Evolutionary conservation across 2,888 invertebrate genomes (phyloP).

Genomic region (Polyommatus icarus): DNA sequence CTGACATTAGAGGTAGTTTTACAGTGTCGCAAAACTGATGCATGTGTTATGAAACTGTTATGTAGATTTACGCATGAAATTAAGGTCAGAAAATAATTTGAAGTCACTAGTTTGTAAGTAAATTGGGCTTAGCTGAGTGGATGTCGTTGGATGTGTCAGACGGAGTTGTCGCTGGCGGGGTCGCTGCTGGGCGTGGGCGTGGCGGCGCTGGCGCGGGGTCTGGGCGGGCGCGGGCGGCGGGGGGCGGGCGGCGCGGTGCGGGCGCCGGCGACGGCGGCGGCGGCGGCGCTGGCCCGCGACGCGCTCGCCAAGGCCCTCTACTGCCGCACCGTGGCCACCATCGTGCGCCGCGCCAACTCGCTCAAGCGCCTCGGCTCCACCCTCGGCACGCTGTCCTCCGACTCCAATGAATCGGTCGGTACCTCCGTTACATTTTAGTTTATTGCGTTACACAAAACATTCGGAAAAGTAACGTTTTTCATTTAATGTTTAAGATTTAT

Average conservation of each 20-base stretch:
- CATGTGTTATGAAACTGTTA: too few relatives aligned
- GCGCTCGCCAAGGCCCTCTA: conserved; percentile 96
- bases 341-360: conserved; percentile 95
- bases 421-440: background rate
- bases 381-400: conserved; percentile 91
- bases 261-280: conserved; percentile 92
- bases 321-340: conserved; percentile 96
- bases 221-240: conserved; percentile 87
- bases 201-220: conserved; percentile 90
- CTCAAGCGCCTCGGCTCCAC: conserved; percentile 92
- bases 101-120: too few relatives aligned
- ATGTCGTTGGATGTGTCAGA: conserved; percentile 53
- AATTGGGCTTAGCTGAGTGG: background rate
- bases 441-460: background rate
- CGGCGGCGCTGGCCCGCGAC: conserved; percentile 91
- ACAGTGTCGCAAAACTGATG: too few relatives aligned
- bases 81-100: too few relatives aligned
- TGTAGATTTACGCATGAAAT: too few relatives aligned
- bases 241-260: conserved; percentile 90
- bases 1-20: too few relatives aligned
- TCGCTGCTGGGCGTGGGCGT: conserved; percentile 88
- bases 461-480: background rate
- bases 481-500: too few relatives aligned
- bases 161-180: conserved; percentile 92
- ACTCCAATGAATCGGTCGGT: conserved; percentile 95